Base-by-base conservation (phyloP, 2,888 invertebrate genomes). In the Quadroppia sp. region DNA sequence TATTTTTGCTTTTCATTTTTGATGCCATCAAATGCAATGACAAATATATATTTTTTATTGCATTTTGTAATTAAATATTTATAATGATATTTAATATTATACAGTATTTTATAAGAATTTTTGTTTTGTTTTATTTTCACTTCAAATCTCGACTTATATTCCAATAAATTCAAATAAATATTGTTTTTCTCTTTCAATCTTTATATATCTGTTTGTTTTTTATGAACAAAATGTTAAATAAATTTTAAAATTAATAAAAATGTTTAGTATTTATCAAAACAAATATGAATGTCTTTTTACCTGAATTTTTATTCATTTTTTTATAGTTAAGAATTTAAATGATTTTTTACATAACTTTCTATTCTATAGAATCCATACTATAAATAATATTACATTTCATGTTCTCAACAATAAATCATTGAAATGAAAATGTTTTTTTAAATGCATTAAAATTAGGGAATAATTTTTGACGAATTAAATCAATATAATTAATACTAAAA, bases 71-170 rank as follows among this genome's bases (percentile, higher is more conserved):
- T 61, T 61, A 61, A 61, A 61, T 61, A 61, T 61, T 61, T 61
- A 61, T 17, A 61, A 32, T 61, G 59, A 61, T 30, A 61, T 61
- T 61, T 61, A 17, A 59, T 61, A 61, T 61, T 61, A 61, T 61
- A n/a, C 59, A 30, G 59, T 61, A 61, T 61, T 61, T 61, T 32
- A 61, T 61, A 53, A 53, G 9, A 20, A 23, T 61, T 30, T 28
- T 30, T n/a, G 30, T 61, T 32, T 30, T 30, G 32, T 25, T 59
- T 59, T 59, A 11, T 30, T 30, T 30, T 17, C 6, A n/a, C 15
- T 50, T n/a, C 23, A 53, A 25, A 53, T 53, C 53, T 53, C 6
- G 53, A 25, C 17, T 53, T 53, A 25, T 53, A 53, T 53, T 25
- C 25, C 53, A 53, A 53, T 53, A 53, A 53, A 53, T 53, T 53